phyloP scores from a whole-genome alignment of 35 echinoderm and acorn worm genomes.

The Stichopus chloronotus region DNA sequence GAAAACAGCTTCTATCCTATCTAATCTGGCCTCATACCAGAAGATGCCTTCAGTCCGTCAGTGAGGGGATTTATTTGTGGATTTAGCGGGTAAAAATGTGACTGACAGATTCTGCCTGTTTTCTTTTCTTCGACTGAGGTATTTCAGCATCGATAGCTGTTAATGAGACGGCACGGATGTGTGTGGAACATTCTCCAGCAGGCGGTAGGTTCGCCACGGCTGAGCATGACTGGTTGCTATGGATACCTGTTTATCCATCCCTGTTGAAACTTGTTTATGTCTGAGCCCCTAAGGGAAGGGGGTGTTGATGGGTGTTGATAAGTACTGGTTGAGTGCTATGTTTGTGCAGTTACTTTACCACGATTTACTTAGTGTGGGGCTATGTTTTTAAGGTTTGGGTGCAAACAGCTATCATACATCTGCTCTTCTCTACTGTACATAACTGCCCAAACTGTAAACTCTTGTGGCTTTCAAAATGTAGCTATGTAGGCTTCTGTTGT shows the following conservation, averaged over 20 bases:
- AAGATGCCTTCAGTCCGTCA: constrained; percentile 22
- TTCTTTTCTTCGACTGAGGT: not conserved
- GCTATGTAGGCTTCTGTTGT: too few relatives aligned
- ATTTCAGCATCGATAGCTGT: constrained; percentile 12
- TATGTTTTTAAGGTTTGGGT: not conserved
- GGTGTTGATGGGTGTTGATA: constrained; percentile 4
- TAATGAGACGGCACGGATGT: not conserved
- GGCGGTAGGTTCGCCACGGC: not conserved
- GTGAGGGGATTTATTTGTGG: constrained; percentile 41
- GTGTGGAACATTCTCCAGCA: not conserved
- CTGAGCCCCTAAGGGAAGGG: not conserved
- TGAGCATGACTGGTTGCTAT: constrained; percentile 20
- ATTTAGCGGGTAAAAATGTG: constrained; percentile 30
- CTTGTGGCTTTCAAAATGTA: too few relatives aligned
- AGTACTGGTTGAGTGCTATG: not conserved
- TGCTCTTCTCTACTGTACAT: too few relatives aligned
- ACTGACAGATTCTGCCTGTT: constrained; percentile 42
- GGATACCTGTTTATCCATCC: constrained; percentile 8
- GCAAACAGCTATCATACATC: not conserved
- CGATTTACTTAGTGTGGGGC: not conserved
- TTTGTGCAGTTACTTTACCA: not conserved
- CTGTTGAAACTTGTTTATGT: not conserved
- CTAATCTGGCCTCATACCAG: constrained; percentile 10
- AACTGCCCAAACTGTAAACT: too few relatives aligned
- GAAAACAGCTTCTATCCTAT: constrained; percentile 37